These are phyloP conservation scores for Rotaria macrura DNA, from an alignment of 2,888 invertebrate species.

Conservation along the genomic window DNA sequence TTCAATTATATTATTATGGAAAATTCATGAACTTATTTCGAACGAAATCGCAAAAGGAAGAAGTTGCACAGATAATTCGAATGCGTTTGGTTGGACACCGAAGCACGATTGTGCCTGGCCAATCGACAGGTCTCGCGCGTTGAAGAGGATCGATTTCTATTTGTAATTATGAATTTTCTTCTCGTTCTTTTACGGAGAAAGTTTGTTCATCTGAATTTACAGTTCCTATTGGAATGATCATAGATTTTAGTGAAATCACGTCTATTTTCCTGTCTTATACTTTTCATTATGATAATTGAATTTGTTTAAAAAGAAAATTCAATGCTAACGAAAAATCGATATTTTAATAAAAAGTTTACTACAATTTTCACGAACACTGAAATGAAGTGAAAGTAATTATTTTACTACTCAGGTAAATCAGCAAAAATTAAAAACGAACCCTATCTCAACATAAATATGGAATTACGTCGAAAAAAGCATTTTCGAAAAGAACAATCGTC, in stretches of 20 bases:
- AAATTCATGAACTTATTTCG: not conserved
- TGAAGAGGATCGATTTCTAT: not conserved
- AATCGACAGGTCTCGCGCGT: not conserved
- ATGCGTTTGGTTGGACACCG: not conserved
- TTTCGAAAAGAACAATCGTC: too few relatives aligned
- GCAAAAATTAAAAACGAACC: too few relatives aligned
- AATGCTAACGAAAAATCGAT: too few relatives aligned
- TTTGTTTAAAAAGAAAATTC: too few relatives aligned
- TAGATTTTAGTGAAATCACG: not conserved
- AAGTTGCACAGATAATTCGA: not conserved
- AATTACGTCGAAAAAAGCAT: too few relatives aligned
- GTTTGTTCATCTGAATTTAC: not conserved
- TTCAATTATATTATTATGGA: not conserved
- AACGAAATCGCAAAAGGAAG: not conserved
- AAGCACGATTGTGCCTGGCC: not conserved
- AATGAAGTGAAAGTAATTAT: too few relatives aligned
- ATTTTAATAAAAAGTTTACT: too few relatives aligned
- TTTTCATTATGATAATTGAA: not conserved
- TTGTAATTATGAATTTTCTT: not conserved
- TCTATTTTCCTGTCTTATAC: not conserved
- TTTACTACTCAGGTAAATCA: too few relatives aligned
- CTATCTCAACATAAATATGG: too few relatives aligned
- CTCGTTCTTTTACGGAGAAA: not conserved
- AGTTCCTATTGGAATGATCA: not conserved
- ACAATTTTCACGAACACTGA: too few relatives aligned